Percentiles rank a stretch among this genome's conserved stretches.
Conservation (phyloP, 1,140 invertebrate genomes). For the Amyelois transitella region DNA sequence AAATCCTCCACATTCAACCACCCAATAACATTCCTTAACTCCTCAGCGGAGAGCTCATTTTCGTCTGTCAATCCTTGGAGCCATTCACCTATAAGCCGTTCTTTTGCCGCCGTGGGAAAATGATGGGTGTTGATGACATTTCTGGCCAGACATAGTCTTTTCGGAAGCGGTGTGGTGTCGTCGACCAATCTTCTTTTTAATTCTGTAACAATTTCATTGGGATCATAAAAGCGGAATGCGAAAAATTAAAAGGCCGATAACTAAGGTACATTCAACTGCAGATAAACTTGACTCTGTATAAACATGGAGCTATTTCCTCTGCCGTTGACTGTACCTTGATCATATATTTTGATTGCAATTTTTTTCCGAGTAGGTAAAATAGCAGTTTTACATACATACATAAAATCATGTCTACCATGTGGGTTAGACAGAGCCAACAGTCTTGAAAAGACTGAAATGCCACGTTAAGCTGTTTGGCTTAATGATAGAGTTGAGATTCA, state of each 20-base stretch:
- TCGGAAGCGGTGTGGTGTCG: conserved; percentile 37
- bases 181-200: conserved; percentile 55
- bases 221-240: neutral
- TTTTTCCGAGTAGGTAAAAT: too few relatives aligned
- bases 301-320: too few relatives aligned
- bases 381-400: too few relatives aligned
- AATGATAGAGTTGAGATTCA: too few relatives aligned
- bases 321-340: too few relatives aligned
- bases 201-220: conserved; percentile 30
- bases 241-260: neutral
- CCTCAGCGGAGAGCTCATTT: conserved; percentile 34
- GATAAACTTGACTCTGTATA: too few relatives aligned
- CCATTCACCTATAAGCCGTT: conserved; percentile 56
- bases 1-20: conserved; percentile 50
- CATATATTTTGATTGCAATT: too few relatives aligned
- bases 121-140: conserved; percentile 54
- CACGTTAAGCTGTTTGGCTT: too few relatives aligned
- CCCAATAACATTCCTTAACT: conserved; percentile 39
- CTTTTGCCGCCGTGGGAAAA: conserved; percentile 54
- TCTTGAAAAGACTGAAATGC: too few relatives aligned
- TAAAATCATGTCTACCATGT: too few relatives aligned
- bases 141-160: conserved; percentile 50
- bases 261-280: too few relatives aligned
- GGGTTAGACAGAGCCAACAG: too few relatives aligned
- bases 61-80: conserved; percentile 31